Evolutionary conservation across 2,888 invertebrate genomes (phyloP), one percentile per base, ranked within the genome.

Genomic region (Apantesis nais): DNA sequence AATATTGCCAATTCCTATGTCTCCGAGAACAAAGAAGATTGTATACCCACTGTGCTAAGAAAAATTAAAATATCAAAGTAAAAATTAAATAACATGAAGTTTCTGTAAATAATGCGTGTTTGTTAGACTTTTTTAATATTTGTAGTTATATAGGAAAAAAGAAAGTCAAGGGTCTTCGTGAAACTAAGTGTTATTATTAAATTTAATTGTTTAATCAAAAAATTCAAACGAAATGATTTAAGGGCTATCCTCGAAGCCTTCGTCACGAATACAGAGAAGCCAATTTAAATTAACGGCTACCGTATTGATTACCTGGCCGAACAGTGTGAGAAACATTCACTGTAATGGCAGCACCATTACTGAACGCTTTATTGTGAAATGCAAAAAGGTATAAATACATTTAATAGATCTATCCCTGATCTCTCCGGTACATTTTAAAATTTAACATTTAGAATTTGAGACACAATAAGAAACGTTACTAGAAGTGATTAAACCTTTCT

Each of bases 381-480:
- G 34, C 48, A 62, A 25, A 48, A 37, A 7, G n/a, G 19, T 34
- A 48, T 25, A 58, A 29, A 76, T 78, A n/a, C n/a, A n/a, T n/a
- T n/a, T n/a, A n/a, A n/a, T n/a, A n/a, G n/a, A n/a, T n/a, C n/a
- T n/a, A n/a, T n/a, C n/a, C n/a, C n/a, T 14, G 22, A 34, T 22
- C 31, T 34, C 37, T 11, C 22, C 29, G 12, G 55, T 55, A 12
- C 29, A 16, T 29, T 58, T 16, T 16, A 58, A 29, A 29, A 25
- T 16, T 14, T 29, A 16, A 14, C 29, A 58, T 58, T 29, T 58
- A 4, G 11, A 58, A 58, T 0, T 29, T 14, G 1, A 16, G 22
- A 55, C 55, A 25, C 12, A 55, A 12, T 55, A 11, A 12, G 11
- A 55, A 55, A 55, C 16, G 2, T 16, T 19, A 44, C 1, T 7